phyloP scores from a whole-genome alignment of 2,113 vertebrate genomes.

The Andinoacara biseriatus region DNA sequence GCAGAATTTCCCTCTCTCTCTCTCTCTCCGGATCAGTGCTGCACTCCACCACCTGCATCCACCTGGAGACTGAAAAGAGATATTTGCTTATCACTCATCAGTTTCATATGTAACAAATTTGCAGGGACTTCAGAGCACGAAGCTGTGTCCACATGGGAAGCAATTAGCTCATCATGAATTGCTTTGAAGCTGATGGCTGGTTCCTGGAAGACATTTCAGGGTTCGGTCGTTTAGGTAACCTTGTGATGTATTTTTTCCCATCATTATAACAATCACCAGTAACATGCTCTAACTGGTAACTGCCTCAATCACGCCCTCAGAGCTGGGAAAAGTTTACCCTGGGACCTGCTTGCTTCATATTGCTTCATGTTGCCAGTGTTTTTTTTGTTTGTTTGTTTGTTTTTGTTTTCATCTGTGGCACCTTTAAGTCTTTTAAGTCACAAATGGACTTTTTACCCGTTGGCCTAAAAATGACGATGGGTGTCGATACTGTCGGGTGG shows the following conservation, averaged over 20 bases:
- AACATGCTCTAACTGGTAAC: not conserved
- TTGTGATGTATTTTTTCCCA: not conserved
- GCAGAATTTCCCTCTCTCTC: not conserved
- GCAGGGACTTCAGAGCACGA: not conserved
- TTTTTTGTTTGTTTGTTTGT: not conserved
- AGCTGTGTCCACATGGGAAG: not conserved
- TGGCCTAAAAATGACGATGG: too few relatives aligned
- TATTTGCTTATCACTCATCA: not conserved
- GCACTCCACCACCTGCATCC: not conserved
- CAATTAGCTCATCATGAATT: not conserved
- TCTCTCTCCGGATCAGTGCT: not conserved
- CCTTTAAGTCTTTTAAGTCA: not conserved
- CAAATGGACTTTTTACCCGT: not conserved
- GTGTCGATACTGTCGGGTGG: too few relatives aligned
- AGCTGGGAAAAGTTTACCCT: not conserved
- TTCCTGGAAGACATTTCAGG: not conserved
- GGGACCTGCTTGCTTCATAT: not conserved
- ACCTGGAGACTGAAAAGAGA: not conserved
- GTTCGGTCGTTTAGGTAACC: not conserved
- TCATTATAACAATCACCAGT: not conserved
- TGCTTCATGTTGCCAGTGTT: not conserved
- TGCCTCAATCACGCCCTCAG: not conserved
- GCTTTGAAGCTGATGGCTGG: not conserved
- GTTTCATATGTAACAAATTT: not conserved
- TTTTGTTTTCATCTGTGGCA: not conserved